Evolutionary conservation across 2,113 vertebrate species (phyloP).

Genomic region (Sceloporus undulatus): DNA sequence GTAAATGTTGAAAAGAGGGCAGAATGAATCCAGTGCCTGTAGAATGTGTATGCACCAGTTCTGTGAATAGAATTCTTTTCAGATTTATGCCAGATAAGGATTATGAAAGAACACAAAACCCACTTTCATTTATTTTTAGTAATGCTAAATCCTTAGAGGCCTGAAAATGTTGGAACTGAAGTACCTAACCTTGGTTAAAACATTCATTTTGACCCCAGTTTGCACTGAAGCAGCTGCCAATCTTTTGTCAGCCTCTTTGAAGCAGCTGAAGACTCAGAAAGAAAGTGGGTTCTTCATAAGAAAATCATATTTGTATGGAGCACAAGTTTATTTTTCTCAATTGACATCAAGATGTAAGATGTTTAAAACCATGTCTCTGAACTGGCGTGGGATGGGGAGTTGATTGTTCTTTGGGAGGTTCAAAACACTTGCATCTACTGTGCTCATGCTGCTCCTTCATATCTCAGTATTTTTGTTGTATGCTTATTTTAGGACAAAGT

Average conservation of each 20-base stretch:
- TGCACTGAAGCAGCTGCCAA: not conserved
- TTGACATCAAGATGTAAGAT: slow-evolving; percentile 2
- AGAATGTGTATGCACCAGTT: not conserved
- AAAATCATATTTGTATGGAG: not conserved
- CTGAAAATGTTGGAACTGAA: not conserved
- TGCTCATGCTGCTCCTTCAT: not conserved
- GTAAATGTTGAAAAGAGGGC: not conserved
- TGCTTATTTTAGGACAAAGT: not conserved
- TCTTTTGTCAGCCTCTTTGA: slow-evolving; percentile 15
- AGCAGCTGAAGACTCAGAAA: not conserved
- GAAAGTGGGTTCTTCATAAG: not conserved
- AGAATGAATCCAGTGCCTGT: not conserved
- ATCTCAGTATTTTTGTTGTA: not conserved
- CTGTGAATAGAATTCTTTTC: not conserved
- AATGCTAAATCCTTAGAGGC: slow-evolving; percentile 17
- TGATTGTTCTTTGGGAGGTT: slow-evolving; percentile 13
- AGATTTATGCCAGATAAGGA: not conserved
- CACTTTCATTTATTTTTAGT: slow-evolving; percentile 12
- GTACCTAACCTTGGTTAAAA: slow-evolving; percentile 1
- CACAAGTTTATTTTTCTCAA: not conserved
- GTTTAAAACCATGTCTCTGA: slow-evolving; percentile 30
- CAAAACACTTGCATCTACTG: slow-evolving; percentile 17
- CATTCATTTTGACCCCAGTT: slow-evolving; percentile 13
- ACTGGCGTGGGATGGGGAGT: not conserved
- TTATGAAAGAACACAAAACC: not conserved